Evolutionary conservation across 2,888 invertebrate species (phyloP), one percentile per base, ranked within the genome.

Genomic region (Lepeophtheirus nordmannii): DNA sequence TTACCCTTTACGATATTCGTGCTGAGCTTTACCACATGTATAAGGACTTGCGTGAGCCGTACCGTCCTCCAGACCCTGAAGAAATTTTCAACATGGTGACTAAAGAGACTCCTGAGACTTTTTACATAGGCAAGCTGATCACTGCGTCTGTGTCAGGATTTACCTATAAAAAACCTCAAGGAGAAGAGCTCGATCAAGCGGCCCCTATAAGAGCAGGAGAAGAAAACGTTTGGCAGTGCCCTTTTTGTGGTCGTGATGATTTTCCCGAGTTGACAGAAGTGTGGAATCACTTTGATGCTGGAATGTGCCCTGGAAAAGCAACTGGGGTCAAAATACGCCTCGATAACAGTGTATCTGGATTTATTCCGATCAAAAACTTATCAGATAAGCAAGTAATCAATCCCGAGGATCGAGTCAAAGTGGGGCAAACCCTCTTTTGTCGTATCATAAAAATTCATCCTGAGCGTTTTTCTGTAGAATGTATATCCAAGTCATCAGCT

Each of bases 281-380:
- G 61, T 97, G 96, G 96, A 92, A 90, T 77, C 96, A 97, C 76
- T 96, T 96, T 78, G 96, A 97, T 76, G 89, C 90, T 0, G 90
- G 89, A 38, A 76, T 74, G 1, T 98, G 98, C 77, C 94, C 91
- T 0, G 98, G 98, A 0, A 89, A 91, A 74, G 90, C 97, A 0
- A 87, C 88, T 0, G 98, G 98, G 0, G 86, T 98, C 0, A 83
- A 88, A 68, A 79, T 91, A 56, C 80, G 88, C 0, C 78, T 98
- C 2, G 97, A 98, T 76, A 98, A 98, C 75, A 89, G 89, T 0
- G 81, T 91, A 41, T 86, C 85, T 14, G 81, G 81, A 1, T 80
- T 80, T 71, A 76, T 82, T 67, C 76, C 75, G 23, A 74, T 81
- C 67, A 89, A 89, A 76, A 90, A 91, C 77, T 79, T 97, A 56